Evolutionary conservation across 2,113 vertebrate genomes (phyloP), one percentile per base, ranked within the genome.

Genomic region (Gobio gobio): DNA sequence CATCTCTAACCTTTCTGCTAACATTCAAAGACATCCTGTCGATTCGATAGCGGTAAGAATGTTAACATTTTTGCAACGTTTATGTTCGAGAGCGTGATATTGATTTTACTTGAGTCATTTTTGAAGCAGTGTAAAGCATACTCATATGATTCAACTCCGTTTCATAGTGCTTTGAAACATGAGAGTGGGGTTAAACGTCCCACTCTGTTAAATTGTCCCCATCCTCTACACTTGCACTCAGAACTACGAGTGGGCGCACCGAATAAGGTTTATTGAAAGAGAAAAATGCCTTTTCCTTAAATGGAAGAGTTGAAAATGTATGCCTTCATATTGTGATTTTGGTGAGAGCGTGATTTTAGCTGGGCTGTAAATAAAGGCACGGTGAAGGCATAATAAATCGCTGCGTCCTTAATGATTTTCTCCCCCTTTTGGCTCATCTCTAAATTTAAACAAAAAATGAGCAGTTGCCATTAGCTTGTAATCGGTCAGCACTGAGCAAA

Each of bases 361-460:
- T 56, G 18, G 29, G 51, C 49, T 81, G 43, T 66, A 51, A 79
- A 85, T 79, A 70, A 78, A 59, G 64, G 9, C 51, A 10, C 13
- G 63, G 54, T 33, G 7, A 74, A 73, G 68, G 77, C 12, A 49
- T 22, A 14, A 74, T 49, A 59, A 47, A 64, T 90, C 90, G 88
- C 87, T 86, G 59, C 88, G 88, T 20, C 9, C 26, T 77, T 77
- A 51, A 77, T 77, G 88, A 89, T 51, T 51, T 89, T 87, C 64
- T 54, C 40, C 93, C 90, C 91, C 85, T 92, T 92, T 93, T 90
- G 88, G 88, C 68, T 84, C 18, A 89, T 87, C 87, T 88, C 78
- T 89, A 87, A 86, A 84, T 88, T 90, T 88, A 86, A 88, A 78
- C 76, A 49, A 47, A 85, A 86, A 89, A 91, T 91, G 68, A 93